phyloP scores from a whole-genome alignment of 35 echinoderm and acorn worm species.

The Eucidaris tribuloides region DNA sequence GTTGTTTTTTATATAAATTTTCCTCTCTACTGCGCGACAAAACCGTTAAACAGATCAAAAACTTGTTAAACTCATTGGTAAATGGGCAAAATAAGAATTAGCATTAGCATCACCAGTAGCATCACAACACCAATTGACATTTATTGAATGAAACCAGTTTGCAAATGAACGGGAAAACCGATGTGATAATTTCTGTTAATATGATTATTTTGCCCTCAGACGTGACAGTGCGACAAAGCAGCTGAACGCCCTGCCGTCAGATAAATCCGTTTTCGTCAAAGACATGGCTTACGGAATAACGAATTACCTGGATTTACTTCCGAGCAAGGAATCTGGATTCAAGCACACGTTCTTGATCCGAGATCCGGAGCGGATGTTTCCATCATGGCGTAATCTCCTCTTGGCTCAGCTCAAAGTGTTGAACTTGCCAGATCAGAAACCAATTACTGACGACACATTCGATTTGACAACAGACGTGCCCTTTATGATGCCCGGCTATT shows the following conservation, averaged over 20 bases:
- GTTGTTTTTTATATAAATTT: too few species aligned
- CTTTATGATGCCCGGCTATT: conserved; percentile 12
- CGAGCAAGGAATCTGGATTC: background rate
- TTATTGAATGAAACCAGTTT: background rate
- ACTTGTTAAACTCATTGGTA: background rate
- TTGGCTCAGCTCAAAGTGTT: conserved; percentile 1
- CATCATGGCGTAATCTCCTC: conserved; percentile 22
- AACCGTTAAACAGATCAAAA: too few species aligned
- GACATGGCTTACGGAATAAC: conserved; percentile 58
- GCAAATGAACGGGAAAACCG: background rate
- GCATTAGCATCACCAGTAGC: too few species aligned
- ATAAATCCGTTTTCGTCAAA: conserved; percentile 43
- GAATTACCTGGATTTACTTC: background rate
- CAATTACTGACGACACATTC: background rate
- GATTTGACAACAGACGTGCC: background rate
- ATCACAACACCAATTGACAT: too few species aligned
- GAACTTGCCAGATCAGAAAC: background rate
- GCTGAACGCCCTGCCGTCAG: conserved; percentile 6
- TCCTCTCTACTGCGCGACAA: too few species aligned
- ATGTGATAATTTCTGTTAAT: background rate
- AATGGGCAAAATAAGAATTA: background rate
- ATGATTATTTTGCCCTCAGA: conserved; percentile 1
- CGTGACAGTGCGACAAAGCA: conserved; percentile 40
- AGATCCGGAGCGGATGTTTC: conserved; percentile 36
- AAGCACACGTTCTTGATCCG: conserved; percentile 57